Base-by-base conservation (phyloP, 2,113 vertebrate genomes). In the Onychostruthus taczanowskii region DNA sequence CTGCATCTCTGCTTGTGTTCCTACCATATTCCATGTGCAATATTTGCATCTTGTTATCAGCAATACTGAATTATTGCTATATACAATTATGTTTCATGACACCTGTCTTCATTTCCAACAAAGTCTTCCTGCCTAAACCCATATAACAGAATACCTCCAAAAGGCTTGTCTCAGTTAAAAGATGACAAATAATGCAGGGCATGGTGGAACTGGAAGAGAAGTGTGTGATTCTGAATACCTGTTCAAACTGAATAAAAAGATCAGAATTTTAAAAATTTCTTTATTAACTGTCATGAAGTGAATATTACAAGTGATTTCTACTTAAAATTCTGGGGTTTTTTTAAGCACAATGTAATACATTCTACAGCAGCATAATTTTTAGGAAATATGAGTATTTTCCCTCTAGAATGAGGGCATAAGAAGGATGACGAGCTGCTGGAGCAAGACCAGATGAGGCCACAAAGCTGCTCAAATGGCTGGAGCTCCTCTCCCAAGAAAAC, bases 321-420 rank as follows among this genome's bases (percentile, higher is more conserved):
- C 53, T 74, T 53, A 74, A 2, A 58, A 4, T 58, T 80, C 62
- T 46, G 1, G 2, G 0, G 0, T 0, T 43, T 79, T 70, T 68
- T 52, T 15, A 76, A 73, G 55, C 17, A 30, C 21, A 52, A 27
- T 1, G 7, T 28, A 82, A 47, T 31, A 76, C 7, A 53, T 46
- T 85, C 20, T 63, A 44, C 20, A 76, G 5, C 24, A 79, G 75
- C 24, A 64, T 1, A 1, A 44, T 46, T 62, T 84, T 62, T 30
- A 61, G 24, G 16, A 84, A 56, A 5, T 49, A 46, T 59, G 16
- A 52, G 16, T 41, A 74, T 74, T 37, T 87, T 13, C 18, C 15
- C 21, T 81, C 37, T 61, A 81, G 22, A 79, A 92, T 27, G 30
- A 76, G 30, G 10, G 26, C 14, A 13, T 13, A 68, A 44, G 33